Conservation (phyloP, 2,888 invertebrate species). For the Celastrina argiolus region DNA sequence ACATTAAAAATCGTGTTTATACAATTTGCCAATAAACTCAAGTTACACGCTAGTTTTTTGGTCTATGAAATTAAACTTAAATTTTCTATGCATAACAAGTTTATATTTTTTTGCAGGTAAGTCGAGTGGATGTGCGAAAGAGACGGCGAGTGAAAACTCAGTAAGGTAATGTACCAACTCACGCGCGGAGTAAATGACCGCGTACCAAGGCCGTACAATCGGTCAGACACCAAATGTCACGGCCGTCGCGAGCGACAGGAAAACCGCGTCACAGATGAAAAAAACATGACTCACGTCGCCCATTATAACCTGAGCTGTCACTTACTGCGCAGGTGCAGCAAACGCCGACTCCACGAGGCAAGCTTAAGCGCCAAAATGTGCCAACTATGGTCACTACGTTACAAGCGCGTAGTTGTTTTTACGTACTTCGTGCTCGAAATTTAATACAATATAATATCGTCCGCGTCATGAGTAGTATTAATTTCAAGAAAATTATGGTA, state of each 20-base stretch:
- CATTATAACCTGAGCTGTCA: slow-evolving; percentile 31
- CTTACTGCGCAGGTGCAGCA: slow-evolving; percentile 1
- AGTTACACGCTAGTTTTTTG: neutral
- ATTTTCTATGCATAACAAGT: slow-evolving; percentile 2
- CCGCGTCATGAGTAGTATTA: no score
- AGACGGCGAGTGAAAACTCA: slow-evolving; percentile 49
- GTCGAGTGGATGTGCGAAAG: slow-evolving; percentile 23
- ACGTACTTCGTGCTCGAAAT: neutral
- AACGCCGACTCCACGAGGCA: neutral
- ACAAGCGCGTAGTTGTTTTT: neutral
- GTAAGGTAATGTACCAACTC: slow-evolving; percentile 57
- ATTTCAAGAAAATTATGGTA: no score
- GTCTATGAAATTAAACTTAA: neutral
- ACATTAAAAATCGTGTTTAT: no score
- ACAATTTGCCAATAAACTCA: neutral
- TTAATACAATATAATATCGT: no score
- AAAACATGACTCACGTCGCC: slow-evolving; percentile 58
- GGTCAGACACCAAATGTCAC: slow-evolving; percentile 76
- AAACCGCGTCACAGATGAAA: slow-evolving; percentile 66
- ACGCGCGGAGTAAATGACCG: slow-evolving; percentile 72
- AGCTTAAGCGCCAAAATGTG: neutral
- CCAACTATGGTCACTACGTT: neutral
- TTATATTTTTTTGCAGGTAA: slow-evolving; percentile 25
- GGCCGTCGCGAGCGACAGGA: slow-evolving; percentile 62
- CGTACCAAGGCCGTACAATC: slow-evolving; percentile 73